Evolutionary conservation across 2,888 invertebrate species (phyloP).

Genomic region (Orchesellides sinensis): DNA sequence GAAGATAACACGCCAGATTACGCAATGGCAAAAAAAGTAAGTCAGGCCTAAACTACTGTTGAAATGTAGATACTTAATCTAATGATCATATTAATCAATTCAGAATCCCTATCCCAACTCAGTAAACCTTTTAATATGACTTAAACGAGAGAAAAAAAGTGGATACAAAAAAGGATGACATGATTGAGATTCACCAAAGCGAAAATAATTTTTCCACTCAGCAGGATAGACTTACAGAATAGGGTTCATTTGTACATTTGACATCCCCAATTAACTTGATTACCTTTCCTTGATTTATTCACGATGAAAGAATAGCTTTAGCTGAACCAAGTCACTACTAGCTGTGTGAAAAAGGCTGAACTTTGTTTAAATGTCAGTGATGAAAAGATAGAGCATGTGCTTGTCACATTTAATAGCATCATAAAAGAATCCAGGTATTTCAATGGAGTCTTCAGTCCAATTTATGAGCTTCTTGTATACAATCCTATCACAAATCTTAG

Average conservation of each 20-base stretch:
- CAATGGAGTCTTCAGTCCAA: too few species aligned
- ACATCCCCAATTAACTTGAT: slow-evolving; percentile 57
- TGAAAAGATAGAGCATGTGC: too few species aligned
- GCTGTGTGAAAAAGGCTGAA: too few species aligned
- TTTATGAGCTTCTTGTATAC: too few species aligned
- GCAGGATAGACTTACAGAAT: slow-evolving; percentile 24
- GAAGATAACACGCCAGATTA: slow-evolving; percentile 38
- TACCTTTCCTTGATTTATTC: slow-evolving; percentile 29
- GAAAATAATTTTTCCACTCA: slow-evolving; percentile 43
- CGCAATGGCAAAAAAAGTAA: slow-evolving; percentile 10
- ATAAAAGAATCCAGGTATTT: too few species aligned
- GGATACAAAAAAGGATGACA: background rate
- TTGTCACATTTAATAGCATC: too few species aligned
- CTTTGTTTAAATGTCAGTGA: too few species aligned
- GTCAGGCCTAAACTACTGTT: slow-evolving; percentile 12
- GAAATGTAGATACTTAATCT: slow-evolving; percentile 22
- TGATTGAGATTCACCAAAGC: slow-evolving; percentile 24
- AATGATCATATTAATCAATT: slow-evolving; percentile 59
- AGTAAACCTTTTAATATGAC: too few species aligned
- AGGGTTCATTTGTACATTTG: slow-evolving; percentile 45
- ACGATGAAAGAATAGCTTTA: background rate
- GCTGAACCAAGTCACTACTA: too few species aligned
- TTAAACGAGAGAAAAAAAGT: background rate
- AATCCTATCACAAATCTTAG: too few species aligned
- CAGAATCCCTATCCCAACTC: slow-evolving; percentile 7